Evolutionary conservation across 2,888 invertebrate species (phyloP), one percentile per base, ranked within the genome.

Genomic region (Dicyrtoma fusca): DNA sequence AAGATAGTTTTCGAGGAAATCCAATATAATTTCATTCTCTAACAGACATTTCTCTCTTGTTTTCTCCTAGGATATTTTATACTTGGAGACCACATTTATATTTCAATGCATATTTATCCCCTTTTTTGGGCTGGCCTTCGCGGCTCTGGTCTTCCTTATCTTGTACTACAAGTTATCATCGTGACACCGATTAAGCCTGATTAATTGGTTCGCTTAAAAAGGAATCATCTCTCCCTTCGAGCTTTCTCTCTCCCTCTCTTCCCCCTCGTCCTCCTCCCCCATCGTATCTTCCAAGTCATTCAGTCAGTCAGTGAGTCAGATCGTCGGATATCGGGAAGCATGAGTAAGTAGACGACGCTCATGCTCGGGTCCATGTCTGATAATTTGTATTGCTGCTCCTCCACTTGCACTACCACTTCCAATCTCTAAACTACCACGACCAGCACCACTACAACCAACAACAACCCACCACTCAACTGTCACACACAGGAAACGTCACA

Each of bases 101-200:
- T 66, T 66, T 42, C 66, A 66, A 55, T 66, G 66, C 42, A 66
- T 66, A 53, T 69, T 69, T 59, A 69, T 59, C 59, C 59, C 57
- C 25, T 69, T 61, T 25, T 69, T 61, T 47, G 49, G 47, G 49
- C 49, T 62, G 49, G 69, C 69, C n/a, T 62, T 69, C 62, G 69
- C 61, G 13, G 21, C 23, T 23, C 69, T 69, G 21, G 59, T 69
- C 69, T 69, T 69, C 69, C 69, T 69, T 59, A 69, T 69, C 69
- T 59, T 69, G 59, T 61, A 69, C 49, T 69, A 69, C 69, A 69
- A 69, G 34, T 49, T 69, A 14, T 69, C 59, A 26, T 69, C 69
- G 26, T 69, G 62, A 51, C 61, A 69, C 61, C 51, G 47, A 69
- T 69, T 69, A 61, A 13, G 62, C 47, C 61, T 61, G 69, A 69